Evolutionary conservation across 2,797 vertebrate genomes (phyloP), one percentile per base, ranked within the genome.

Genomic region (Microctenopoma steveboyesi): DNA sequence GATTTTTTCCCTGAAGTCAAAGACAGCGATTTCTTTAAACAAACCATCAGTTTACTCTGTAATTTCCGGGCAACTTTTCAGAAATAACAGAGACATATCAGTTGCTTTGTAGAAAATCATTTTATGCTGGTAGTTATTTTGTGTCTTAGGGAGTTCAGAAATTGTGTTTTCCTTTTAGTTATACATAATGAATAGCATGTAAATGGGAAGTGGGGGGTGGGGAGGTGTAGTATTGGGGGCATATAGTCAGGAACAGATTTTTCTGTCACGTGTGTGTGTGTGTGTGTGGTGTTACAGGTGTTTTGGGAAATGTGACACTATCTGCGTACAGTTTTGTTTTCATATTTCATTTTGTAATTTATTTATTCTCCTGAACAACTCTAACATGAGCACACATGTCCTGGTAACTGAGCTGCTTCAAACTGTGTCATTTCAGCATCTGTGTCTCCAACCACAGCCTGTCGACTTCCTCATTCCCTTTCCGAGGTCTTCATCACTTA

Each of bases 281-380:
- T 45, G 15, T 18, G 11, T 49, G 22, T 40, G 10, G 33, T 30
- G 15, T 15, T 47, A 12, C 1, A 3, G 4, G 3, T 11, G 66
- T 53, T 57, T 47, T 50, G 40, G 59, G 43, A 53, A n/a, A 64
- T 43, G 51, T 56, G 47, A 64, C 15, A 43, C 52, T 28, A 28
- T 69, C 61, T 56, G 47, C 51, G 60, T 67, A 37, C 25, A 39
- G 47, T 10, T 83, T 71, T 66, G 33, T 51, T 51, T 46, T 62
- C 37, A 13, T 33, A n/a, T 65, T 62, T 74, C 52, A 59, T 64
- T 47, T 33, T 60, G 50, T 74, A 40, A 77, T 69, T 70, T 62
- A 69, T 83, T 77, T 62, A 67, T 69, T 50, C 53, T 60, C 39
- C 45, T n/a, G 68, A 76, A 61, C 9, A 22, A 30, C 62, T 43